Conservation (phyloP, 2,797 vertebrate genomes). For the Rachycentron canadum region DNA sequence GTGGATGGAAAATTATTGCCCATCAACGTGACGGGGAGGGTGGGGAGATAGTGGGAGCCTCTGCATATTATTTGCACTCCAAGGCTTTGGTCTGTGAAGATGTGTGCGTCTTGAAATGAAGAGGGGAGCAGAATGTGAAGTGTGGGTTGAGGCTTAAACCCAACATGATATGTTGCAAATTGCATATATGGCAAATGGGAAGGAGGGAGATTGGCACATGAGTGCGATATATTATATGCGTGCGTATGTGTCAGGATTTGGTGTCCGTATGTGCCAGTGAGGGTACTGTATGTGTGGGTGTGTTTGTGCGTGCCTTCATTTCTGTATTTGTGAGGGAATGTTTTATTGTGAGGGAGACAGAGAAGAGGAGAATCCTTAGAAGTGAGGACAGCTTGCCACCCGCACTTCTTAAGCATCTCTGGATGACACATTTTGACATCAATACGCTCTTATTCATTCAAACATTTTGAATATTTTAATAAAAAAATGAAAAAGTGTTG, state of each 20-base stretch:
- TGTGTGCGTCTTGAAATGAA: slow-evolving; percentile 26
- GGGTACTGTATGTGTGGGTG: slow-evolving; percentile 1
- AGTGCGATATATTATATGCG: background rate
- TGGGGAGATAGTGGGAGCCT: slow-evolving; percentile 27
- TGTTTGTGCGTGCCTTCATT: slow-evolving; percentile 28
- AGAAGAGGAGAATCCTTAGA: background rate
- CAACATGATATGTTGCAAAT: slow-evolving; percentile 35
- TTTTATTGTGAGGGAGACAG: slow-evolving; percentile 9
- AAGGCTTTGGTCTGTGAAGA: slow-evolving; percentile 6
- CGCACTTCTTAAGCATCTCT: background rate
- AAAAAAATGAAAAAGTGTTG: background rate
- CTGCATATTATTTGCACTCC: slow-evolving; percentile 17
- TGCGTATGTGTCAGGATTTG: slow-evolving; percentile 3
- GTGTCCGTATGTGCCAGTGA: background rate
- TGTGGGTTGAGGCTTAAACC: slow-evolving; percentile 57
- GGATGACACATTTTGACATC: background rate
- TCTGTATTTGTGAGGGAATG: slow-evolving; percentile 3
- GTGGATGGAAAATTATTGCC: slow-evolving; percentile 51
- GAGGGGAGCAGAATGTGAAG: slow-evolving; percentile 29
- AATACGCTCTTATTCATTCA: background rate
- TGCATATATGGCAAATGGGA: slow-evolving; percentile 26
- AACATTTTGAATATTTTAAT: background rate
- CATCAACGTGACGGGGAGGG: slow-evolving; percentile 55
- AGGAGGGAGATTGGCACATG: background rate
- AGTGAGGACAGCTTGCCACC: background rate